Base-by-base conservation (phyloP, 2,113 vertebrate genomes). In the Ginglymostoma cirratum region DNA sequence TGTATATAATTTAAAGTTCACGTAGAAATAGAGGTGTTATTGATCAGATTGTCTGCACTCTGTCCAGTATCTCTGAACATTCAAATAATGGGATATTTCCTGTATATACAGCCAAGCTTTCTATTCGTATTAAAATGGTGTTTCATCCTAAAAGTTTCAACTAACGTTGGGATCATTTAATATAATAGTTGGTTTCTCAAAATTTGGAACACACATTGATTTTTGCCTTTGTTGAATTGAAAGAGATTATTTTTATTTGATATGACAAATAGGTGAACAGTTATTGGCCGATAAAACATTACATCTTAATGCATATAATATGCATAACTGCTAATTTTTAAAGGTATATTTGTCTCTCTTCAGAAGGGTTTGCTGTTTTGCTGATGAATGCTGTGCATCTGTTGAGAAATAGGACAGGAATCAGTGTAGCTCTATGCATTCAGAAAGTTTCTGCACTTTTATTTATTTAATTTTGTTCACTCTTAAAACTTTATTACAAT, bases 101-200 rank as follows among this genome's bases (percentile, higher is more conserved):
- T 98, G 98, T 98, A 98, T 96, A 98, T 98, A 97, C 96, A 97
- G 97, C 97, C 97, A 97, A 96, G 97, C 96, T 96, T 97, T 96
- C 96, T 97, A 96, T 97, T 97, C 96, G 70, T 97, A 98, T 97
- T 97, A 97, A 97, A 98, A 97, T 97, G 97, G 97, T 96, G 97
- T 97, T 97, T 98, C 97, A 97, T 98, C 97, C 96, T 96, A 96
- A 95, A 97, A 97, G 96, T 96, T 96, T 97, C 97, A 96, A 96
- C 96, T 96, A 96, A 97, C 96, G 96, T 97, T 97, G 96, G 96
- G 97, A 96, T 96, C 96, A 96, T 97, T 97, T 97, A 94, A 95
- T 95, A 52, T 97, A 97, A 48, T 95, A 76, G 38, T 86, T 42
- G 65, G 30, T 96, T 83, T 96, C 65, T 66, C 30, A 95, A 95